phyloP scores from a whole-genome alignment of 2,888 invertebrate species.

The Meteorus colon region DNA sequence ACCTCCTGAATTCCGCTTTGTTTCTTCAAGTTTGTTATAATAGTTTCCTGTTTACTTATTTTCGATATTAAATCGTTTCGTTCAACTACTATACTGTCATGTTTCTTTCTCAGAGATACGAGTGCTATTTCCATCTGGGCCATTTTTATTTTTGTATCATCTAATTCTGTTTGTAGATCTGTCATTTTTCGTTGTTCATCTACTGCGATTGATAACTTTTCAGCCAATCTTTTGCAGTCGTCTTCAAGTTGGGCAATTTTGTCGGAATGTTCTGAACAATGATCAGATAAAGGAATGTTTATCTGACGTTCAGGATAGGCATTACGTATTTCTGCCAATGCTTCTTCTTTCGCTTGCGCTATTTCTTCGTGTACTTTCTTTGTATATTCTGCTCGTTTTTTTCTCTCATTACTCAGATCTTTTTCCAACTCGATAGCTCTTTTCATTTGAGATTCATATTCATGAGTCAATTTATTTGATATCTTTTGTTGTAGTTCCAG shows the following conservation, averaged over 20 bases:
- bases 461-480: constrained; percentile 59
- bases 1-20: constrained; percentile 53
- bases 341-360: constrained; percentile 68
- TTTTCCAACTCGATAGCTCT: constrained; percentile 66
- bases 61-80: constrained; percentile 56
- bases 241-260: constrained; percentile 67
- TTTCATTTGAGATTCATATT: constrained; percentile 61
- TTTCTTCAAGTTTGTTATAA: constrained; percentile 55
- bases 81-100: constrained; percentile 58
- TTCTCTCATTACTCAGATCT: constrained; percentile 62
- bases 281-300: constrained; percentile 62
- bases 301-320: constrained; percentile 65
- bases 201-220: constrained; percentile 61
- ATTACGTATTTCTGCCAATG: constrained; percentile 64
- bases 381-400: constrained; percentile 62
- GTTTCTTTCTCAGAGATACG: constrained; percentile 65
- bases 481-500: constrained; percentile 62
- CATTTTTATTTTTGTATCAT: constrained; percentile 63
- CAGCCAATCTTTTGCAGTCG: constrained; percentile 66
- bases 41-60: constrained; percentile 56
- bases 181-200: constrained; percentile 62
- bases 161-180: constrained; percentile 62
- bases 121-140: constrained; percentile 67
- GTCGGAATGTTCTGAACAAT: constrained; percentile 67
- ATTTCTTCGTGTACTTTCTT: constrained; percentile 66